A percentile compares a stretch with the other conserved stretches of the same genome.
phyloP scores from a whole-genome alignment of 2,797 vertebrate species.

The Melanogrammus aeglefinus region DNA sequence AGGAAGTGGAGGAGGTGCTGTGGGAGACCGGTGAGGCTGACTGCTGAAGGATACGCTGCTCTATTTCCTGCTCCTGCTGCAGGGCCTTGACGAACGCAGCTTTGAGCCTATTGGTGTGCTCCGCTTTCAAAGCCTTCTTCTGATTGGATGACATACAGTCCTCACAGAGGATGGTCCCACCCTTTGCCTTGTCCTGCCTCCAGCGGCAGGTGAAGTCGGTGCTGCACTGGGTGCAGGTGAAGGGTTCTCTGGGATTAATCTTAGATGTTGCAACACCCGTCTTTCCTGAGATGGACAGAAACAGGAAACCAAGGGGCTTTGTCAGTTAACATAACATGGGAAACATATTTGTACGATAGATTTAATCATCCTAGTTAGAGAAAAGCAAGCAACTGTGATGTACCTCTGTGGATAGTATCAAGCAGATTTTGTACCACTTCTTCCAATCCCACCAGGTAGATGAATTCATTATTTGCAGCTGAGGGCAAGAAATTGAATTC shows the following conservation, averaged over 20 bases:
- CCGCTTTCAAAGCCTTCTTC: slow-evolving; percentile 91
- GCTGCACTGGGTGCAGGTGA: slow-evolving; percentile 88
- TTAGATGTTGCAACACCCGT: slow-evolving; percentile 58
- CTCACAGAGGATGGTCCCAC: slow-evolving; percentile 87
- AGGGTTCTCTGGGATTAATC: slow-evolving; percentile 76
- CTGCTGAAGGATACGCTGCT: slow-evolving; percentile 89
- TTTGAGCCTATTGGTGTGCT: slow-evolving; percentile 94
- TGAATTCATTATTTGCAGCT: slow-evolving; percentile 95
- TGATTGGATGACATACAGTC: slow-evolving; percentile 95
- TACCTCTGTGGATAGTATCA: slow-evolving; percentile 86
- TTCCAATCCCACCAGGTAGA: slow-evolving; percentile 94
- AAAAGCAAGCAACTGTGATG: neutral
- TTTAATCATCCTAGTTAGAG: neutral
- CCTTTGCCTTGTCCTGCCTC: slow-evolving; percentile 84
- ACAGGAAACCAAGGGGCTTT: slow-evolving; percentile 7
- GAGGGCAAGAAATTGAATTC: slow-evolving; percentile 95
- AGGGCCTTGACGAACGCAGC: slow-evolving; percentile 93
- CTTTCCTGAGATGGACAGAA: slow-evolving; percentile 73
- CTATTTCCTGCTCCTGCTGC: slow-evolving; percentile 97
- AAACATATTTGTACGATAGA: neutral
- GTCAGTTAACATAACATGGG: slow-evolving; percentile 3
- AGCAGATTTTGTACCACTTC: slow-evolving; percentile 95
- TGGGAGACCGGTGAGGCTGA: slow-evolving; percentile 62
- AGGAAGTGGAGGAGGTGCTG: slow-evolving; percentile 56
- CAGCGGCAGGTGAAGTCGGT: slow-evolving; percentile 98